These are phyloP conservation scores for Rhamphomyia laevipes DNA, from an alignment of 2,888 invertebrate genomes.

Conservation along the genomic window DNA sequence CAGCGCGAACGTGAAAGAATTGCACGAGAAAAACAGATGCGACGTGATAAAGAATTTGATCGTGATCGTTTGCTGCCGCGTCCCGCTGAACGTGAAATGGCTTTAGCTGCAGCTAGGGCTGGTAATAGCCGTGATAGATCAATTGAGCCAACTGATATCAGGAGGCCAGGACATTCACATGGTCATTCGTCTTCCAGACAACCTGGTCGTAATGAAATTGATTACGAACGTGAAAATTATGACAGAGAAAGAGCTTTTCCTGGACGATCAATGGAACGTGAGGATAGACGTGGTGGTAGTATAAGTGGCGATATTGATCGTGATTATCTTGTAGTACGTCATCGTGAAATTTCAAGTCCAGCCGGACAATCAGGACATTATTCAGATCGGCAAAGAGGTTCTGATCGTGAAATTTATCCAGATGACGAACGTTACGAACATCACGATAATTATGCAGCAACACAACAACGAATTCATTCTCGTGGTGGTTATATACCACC, in stretches of 20 bases:
- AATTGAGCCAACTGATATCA: conserved; percentile 19
- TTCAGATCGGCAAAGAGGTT: conserved; percentile 15
- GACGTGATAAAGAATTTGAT: conserved; percentile 36
- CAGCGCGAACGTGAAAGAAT: conserved; percentile 43
- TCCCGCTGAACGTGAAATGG: conserved; percentile 51
- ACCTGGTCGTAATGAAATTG: conserved; percentile 18
- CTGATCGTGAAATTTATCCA: conserved; percentile 28
- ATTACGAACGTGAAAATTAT: conserved; percentile 23
- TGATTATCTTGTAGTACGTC: conserved; percentile 22
- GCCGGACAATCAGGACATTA: conserved; percentile 25
- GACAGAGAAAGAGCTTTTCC: conserved; percentile 24
- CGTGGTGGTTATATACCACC: conserved; percentile 25
- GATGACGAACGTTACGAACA: conserved; percentile 30
- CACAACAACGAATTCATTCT: conserved; percentile 18
- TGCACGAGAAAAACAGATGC: conserved; percentile 39
- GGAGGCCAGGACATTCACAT: conserved; percentile 7
- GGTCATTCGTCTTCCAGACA: conserved; percentile 2
- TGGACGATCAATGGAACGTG: conserved; percentile 19
- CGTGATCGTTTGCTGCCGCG: conserved; percentile 44
- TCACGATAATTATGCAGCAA: conserved; percentile 21
- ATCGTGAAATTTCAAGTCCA: conserved; percentile 31
- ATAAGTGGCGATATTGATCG: conserved; percentile 19
- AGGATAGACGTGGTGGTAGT: conserved; percentile 23
- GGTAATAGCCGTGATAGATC: conserved; percentile 33
- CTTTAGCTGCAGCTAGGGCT: conserved; percentile 41